These are phyloP conservation scores for Raja brachyura DNA, from an alignment of 2,113 vertebrate species.

Conservation along the genomic window DNA sequence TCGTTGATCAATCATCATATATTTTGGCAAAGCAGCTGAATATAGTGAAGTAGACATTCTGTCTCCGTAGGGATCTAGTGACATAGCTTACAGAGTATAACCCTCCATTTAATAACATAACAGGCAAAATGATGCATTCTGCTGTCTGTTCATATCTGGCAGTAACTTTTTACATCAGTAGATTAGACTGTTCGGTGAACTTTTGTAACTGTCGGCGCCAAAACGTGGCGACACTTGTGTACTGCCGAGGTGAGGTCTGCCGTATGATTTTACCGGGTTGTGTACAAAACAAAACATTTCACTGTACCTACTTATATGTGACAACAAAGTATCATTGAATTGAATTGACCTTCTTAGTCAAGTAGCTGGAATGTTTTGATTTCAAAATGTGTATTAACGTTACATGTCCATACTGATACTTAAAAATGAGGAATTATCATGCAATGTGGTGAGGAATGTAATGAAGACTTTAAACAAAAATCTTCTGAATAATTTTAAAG, in stretches of 20 bases:
- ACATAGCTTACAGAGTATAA: not conserved
- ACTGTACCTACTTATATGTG: no score
- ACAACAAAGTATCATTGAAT: no score
- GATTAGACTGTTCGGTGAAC: no score
- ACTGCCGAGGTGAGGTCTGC: no score
- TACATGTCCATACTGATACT: not conserved
- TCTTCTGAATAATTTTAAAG: slow-evolving; percentile 11
- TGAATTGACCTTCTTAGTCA: not conserved
- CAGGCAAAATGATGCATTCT: slow-evolving; percentile 18
- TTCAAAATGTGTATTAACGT: not conserved
- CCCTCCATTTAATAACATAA: not conserved
- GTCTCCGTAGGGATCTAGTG: no score
- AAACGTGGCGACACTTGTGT: no score
- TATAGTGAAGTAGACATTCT: no score
- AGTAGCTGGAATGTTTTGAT: not conserved
- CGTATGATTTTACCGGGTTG: no score
- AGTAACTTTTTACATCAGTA: not conserved
- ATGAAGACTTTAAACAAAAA: not conserved
- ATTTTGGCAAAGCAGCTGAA: not conserved
- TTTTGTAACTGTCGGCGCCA: no score
- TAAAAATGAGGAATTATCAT: not conserved
- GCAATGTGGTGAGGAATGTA: not conserved
- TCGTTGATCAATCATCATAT: not conserved
- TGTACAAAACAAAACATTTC: no score
- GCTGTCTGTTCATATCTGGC: not conserved